Conservation (phyloP, 2,888 invertebrate genomes). For the Onchidella celtica region DNA sequence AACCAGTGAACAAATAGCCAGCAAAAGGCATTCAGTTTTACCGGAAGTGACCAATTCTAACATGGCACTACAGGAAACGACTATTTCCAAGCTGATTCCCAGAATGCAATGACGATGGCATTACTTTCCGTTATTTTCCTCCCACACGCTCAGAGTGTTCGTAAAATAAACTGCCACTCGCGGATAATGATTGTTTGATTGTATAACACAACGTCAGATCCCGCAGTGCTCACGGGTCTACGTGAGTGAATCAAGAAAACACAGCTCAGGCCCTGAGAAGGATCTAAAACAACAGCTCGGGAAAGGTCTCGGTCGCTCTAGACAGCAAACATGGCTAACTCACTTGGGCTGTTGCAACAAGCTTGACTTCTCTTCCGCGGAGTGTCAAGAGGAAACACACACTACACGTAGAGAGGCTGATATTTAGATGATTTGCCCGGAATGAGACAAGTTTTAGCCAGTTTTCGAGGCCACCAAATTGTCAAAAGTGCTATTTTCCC, state of each 20-base stretch:
- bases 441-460: conserved; percentile 21
- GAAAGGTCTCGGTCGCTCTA: conserved; percentile 28
- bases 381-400: conserved; percentile 23
- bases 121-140: no score
- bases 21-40: no score
- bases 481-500: conserved; percentile 46
- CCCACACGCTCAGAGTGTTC: no score
- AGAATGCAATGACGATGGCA: no score
- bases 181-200: not conserved
- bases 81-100: no score
- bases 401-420: not conserved
- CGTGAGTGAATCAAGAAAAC: not conserved
- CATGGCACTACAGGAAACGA: no score
- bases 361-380: not conserved
- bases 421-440: conserved; percentile 42
- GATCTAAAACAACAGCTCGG: conserved; percentile 26
- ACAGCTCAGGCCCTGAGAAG: not conserved
- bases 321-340: conserved; percentile 46
- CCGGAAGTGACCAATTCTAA: no score
- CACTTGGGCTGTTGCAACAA: conserved; percentile 38
- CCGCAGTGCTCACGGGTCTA: not conserved
- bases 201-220: not conserved
- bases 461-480: conserved; percentile 32
- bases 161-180: not conserved
- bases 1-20: no score